Conservation (phyloP, 2,113 vertebrate genomes). For the Ascaphus truei region DNA sequence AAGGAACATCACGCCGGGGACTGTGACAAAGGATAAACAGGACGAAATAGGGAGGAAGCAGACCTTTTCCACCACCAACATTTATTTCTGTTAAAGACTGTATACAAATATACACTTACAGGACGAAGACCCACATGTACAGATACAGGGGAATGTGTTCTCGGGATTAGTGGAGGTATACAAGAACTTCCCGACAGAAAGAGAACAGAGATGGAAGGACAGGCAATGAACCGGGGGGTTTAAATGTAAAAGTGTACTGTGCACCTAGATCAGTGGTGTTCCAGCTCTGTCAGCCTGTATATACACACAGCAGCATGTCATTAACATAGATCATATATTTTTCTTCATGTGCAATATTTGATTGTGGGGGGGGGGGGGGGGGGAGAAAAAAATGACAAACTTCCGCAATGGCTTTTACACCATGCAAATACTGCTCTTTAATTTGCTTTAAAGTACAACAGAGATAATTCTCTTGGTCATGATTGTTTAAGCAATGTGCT, state of each 20-base stretch:
- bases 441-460: constrained; percentile 56
- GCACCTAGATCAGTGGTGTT: constrained; percentile 25
- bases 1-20: not conserved
- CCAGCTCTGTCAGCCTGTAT: constrained; percentile 8
- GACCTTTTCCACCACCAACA: constrained; percentile 66
- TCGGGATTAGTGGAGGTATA: constrained; percentile 14
- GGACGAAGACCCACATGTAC: constrained; percentile 5
- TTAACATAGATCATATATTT: constrained; percentile 63
- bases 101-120: constrained; percentile 73
- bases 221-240: not conserved
- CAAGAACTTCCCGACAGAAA: not conserved
- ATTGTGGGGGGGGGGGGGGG: constrained; percentile 29
- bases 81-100: constrained; percentile 86
- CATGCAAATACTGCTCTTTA: constrained; percentile 66
- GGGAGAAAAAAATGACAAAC: constrained; percentile 50
- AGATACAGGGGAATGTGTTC: not conserved
- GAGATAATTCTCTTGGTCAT: constrained; percentile 58
- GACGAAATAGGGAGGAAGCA: constrained; percentile 35
- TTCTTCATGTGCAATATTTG: constrained; percentile 43
- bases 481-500: constrained; percentile 67
- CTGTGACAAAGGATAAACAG: not conserved
- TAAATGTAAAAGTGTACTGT: constrained; percentile 6
- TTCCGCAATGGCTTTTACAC: constrained; percentile 52
- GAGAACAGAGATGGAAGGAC: not conserved
- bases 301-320: constrained; percentile 34